Percentiles rank a stretch among this genome's conserved stretches.
These are phyloP conservation scores for Trichosurus vulpecula DNA, from an alignment of 2,797 vertebrate genomes.

Conservation along the genomic window DNA sequence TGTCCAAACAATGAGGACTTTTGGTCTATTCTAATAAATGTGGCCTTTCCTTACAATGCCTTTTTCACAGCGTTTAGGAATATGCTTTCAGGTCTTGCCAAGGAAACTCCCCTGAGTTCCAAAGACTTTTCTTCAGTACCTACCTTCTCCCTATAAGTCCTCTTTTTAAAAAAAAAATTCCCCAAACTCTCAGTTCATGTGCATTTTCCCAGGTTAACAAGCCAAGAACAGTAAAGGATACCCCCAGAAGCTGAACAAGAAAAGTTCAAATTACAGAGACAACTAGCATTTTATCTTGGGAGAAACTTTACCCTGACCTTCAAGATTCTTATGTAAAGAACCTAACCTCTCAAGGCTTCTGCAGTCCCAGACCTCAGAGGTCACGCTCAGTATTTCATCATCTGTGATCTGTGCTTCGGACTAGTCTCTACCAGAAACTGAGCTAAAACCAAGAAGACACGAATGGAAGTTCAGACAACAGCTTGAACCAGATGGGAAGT, in stretches of 20 bases:
- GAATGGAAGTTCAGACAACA: not conserved
- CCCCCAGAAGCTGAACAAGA: conserved; percentile 1
- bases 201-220: not conserved
- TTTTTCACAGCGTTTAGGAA: conserved; percentile 32
- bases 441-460: not conserved
- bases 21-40: conserved; percentile 51
- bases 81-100: conserved; percentile 10
- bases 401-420: conserved; percentile 49
- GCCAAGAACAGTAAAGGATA: conserved; percentile 12
- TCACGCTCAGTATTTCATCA: not conserved
- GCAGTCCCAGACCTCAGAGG: conserved; percentile 23
- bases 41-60: conserved; percentile 29
- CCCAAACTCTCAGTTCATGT: not conserved
- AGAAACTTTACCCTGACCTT: conserved; percentile 22
- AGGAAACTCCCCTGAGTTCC: conserved; percentile 45
- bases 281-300: conserved; percentile 17
- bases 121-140: conserved; percentile 64
- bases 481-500: conserved; percentile 15
- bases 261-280: conserved; percentile 23
- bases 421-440: conserved; percentile 14
- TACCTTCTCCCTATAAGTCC: not conserved
- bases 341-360: not conserved
- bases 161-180: conserved; percentile 8
- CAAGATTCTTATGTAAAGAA: not conserved
- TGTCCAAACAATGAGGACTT: conserved; percentile 68